Evolutionary conservation across 2,113 vertebrate genomes (phyloP).

Genomic region (Lipophrys pholis): DNA sequence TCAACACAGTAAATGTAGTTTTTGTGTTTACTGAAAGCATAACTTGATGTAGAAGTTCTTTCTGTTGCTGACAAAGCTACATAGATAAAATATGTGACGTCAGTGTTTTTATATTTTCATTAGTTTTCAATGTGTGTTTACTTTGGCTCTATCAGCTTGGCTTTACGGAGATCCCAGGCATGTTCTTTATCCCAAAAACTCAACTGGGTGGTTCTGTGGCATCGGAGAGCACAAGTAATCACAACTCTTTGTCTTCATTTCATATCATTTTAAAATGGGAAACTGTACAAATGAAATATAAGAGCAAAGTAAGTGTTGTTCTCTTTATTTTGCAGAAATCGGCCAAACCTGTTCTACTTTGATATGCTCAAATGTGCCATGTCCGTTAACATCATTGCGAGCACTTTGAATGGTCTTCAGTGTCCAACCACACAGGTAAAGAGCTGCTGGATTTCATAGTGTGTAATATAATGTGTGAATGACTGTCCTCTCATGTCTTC

Average conservation of each 20-base stretch:
- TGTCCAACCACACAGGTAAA: conserved; percentile 90
- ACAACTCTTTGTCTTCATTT: neutral
- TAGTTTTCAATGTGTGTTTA: conserved; percentile 15
- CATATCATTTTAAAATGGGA: neutral
- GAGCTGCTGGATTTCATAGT: no score
- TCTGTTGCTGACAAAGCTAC: no score
- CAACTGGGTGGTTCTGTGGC: conserved; percentile 90
- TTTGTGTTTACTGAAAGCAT: no score
- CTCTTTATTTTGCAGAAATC: conserved; percentile 72
- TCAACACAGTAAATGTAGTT: no score
- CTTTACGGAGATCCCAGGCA: conserved; percentile 90
- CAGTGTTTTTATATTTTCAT: neutral
- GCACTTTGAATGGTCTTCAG: conserved; percentile 82
- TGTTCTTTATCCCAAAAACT: conserved; percentile 89
- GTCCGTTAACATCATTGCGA: conserved; percentile 76
- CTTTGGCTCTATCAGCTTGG: conserved; percentile 82
- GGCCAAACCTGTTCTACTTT: conserved; percentile 86
- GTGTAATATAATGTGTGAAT: neutral
- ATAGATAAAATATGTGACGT: no score
- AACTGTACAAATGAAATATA: neutral
- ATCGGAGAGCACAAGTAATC: conserved; percentile 83
- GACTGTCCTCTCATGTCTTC: neutral
- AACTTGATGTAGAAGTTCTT: no score
- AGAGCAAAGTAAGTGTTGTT: neutral
- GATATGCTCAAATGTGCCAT: conserved; percentile 86